Percentiles rank a stretch among this genome's conserved stretches.
These are phyloP conservation scores for Tursiops truncatus DNA, from an alignment of 2,113 vertebrate species.

Conservation along the genomic window DNA sequence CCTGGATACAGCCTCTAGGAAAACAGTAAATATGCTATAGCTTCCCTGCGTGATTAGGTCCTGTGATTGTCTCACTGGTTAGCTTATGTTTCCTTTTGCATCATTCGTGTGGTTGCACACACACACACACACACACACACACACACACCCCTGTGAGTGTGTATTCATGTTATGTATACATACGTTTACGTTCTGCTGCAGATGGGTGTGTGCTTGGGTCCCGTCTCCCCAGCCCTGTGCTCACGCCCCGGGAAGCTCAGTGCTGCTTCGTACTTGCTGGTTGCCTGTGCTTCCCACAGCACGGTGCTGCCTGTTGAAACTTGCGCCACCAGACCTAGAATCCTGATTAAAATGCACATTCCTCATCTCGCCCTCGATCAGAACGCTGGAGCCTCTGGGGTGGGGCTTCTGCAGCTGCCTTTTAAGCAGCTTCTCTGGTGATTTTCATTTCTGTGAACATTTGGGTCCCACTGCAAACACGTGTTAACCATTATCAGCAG, in stretches of 20 bases:
- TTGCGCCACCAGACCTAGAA: rapidly evolving
- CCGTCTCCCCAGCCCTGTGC: neutral
- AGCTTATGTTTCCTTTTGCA: no score
- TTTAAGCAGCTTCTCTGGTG: neutral
- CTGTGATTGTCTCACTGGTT: neutral
- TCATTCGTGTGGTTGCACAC: rapidly evolving
- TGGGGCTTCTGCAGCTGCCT: neutral
- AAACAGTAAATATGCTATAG: rapidly evolving
- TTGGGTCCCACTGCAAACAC: neutral
- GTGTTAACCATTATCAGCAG: neutral
- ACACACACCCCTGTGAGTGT: neutral
- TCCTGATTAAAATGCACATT: rapidly evolving
- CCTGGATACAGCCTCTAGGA: neutral
- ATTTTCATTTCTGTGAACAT: neutral
- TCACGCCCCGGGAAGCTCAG: rapidly evolving
- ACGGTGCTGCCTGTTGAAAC: neutral
- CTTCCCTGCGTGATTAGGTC: rapidly evolving
- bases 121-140: no score
- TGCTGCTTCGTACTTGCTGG: no score
- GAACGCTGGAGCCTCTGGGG: rapidly evolving
- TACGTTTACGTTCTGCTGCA: neutral
- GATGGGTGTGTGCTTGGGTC: no score
- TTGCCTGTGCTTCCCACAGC: no score
- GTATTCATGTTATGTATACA: rapidly evolving
- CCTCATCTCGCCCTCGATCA: rapidly evolving